phyloP scores from a whole-genome alignment of 2,797 vertebrate genomes.

The Macrochelys suwanniensis region DNA sequence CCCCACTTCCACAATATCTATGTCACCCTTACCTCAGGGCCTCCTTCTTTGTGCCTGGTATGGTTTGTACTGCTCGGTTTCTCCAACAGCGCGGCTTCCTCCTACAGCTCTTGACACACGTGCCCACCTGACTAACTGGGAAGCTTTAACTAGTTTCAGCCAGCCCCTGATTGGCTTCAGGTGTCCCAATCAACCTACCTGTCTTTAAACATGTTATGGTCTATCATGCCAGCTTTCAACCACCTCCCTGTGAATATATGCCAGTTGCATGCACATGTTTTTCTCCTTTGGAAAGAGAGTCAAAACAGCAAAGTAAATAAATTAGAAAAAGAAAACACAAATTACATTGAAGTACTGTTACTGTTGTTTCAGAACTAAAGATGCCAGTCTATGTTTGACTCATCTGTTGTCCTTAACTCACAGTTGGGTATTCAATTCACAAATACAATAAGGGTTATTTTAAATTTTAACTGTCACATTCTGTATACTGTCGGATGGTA shows the following conservation, averaged over 20 bases:
- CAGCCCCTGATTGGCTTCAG: too few relatives aligned
- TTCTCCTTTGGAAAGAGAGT: constrained; percentile 50
- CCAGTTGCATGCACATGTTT: constrained; percentile 75
- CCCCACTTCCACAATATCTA: too few relatives aligned
- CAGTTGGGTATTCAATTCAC: constrained; percentile 74
- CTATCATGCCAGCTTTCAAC: constrained; percentile 41
- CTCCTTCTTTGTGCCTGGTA: too few relatives aligned
- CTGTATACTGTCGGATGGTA: constrained; percentile 75
- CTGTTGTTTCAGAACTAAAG: constrained; percentile 67
- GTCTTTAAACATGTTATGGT: constrained; percentile 28
- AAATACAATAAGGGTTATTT: constrained; percentile 78
- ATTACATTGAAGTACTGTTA: constrained; percentile 50
- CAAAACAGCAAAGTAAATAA: constrained; percentile 58
- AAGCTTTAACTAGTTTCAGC: too few relatives aligned
- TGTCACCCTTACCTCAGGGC: too few relatives aligned
- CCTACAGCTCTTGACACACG: too few relatives aligned
- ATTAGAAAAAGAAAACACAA: neutral
- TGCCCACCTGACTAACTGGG: too few relatives aligned
- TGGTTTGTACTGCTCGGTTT: too few relatives aligned
- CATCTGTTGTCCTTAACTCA: constrained; percentile 47
- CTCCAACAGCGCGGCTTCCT: too few relatives aligned
- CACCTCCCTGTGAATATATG: constrained; percentile 58
- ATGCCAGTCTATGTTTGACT: constrained; percentile 77
- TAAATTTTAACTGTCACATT: constrained; percentile 76
- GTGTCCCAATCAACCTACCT: too few relatives aligned